Evolutionary conservation across 2,113 vertebrate species (phyloP), one percentile per base, ranked within the genome.

Genomic region (Catharus bicknelli): DNA sequence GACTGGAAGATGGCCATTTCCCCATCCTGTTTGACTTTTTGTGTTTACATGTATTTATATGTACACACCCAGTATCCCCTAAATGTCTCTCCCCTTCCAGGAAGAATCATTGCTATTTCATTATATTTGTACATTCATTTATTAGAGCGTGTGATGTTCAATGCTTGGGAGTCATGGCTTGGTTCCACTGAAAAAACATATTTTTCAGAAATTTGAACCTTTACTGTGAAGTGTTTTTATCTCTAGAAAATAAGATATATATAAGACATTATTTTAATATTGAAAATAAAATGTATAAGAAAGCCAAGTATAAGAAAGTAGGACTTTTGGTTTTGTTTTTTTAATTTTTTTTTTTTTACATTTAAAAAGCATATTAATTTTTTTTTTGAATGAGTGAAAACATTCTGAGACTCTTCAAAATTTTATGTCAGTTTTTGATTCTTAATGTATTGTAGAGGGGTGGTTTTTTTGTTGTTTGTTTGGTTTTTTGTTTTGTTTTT

Each of bases 401-500:
- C 91, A 54, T 32, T 54, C 83, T 30, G 36, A 54, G 16, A 59
- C 7, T 30, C 17, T 75, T 84, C 36, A 63, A 54, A 62, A 9
- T 6, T 55, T 85, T 22, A 7, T 43, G 34, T 23, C 0, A 16
- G 2, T 75, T 78, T 86, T 62, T 9, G 55, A n/a, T 58, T 72
- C n/a, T 78, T 57, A 54, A 27, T 63, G 12, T 18, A 34, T 40
- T 10, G 3, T 36, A 22, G 3, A 9, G 1, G 38, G 10, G 40
- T 40, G 40, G 11, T 23, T 16, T 40, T 6, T 0, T 48, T 18
- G 2, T n/a, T 25, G 3, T 16, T 48, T 23, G 0, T 34, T 22
- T 38, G 20, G 3, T 40, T 38, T 4, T 38, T 3, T 30, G 40
- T 16, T 19, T 38, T 30, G 3, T 51, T 38, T 5, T 30, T 12